phyloP scores from a whole-genome alignment of 2,797 vertebrate genomes.

The Clamator glandarius region DNA sequence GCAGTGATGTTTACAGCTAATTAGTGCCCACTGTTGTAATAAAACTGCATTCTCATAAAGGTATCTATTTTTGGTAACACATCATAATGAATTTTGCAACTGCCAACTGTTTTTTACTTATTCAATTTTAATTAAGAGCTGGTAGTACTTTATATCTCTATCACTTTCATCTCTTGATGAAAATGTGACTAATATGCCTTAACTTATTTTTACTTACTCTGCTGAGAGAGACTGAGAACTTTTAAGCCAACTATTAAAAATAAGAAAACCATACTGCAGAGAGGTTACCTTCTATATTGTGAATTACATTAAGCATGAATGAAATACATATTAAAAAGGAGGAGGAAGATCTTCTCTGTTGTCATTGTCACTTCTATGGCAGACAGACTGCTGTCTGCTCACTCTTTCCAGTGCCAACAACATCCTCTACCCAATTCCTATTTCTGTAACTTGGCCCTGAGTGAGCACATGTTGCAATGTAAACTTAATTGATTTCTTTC shows the following conservation, averaged over 20 bases:
- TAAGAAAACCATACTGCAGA: not conserved
- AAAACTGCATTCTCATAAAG: conserved; percentile 53
- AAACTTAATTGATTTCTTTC: conserved; percentile 1
- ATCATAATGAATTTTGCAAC: conserved; percentile 51
- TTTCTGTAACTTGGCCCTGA: not conserved
- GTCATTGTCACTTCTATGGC: not conserved
- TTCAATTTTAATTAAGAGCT: conserved; percentile 65
- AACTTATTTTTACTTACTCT: conserved; percentile 19
- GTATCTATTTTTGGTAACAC: conserved; percentile 64
- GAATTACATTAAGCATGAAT: not conserved
- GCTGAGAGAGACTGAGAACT: not conserved
- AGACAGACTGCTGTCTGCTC: not conserved
- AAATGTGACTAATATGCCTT: conserved; percentile 53
- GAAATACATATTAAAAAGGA: not conserved
- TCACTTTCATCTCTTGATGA: conserved; percentile 68
- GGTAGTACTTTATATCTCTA: conserved; percentile 52
- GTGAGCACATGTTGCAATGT: not conserved
- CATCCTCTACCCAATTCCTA: not conserved
- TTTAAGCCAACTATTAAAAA: conserved; percentile 12
- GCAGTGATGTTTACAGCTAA: conserved; percentile 45
- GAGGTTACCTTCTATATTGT: not conserved
- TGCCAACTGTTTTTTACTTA: conserved; percentile 43
- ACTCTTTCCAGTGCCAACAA: not conserved
- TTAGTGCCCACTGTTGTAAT: conserved; percentile 49
- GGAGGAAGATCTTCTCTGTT: not conserved